phyloP scores from a whole-genome alignment of 1,140 invertebrate genomes.

The Carposina sasakii region DNA sequence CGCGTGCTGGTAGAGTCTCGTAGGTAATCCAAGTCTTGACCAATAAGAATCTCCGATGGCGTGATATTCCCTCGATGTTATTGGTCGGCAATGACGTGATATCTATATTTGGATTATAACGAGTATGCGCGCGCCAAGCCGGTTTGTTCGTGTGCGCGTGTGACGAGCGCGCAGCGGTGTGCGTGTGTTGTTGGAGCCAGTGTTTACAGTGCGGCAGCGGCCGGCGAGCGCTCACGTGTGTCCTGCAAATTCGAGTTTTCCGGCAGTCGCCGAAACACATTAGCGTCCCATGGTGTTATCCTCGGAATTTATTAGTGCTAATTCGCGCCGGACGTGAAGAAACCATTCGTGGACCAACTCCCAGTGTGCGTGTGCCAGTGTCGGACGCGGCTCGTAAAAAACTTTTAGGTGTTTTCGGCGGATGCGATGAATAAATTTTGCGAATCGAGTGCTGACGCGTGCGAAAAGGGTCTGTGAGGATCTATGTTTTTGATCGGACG shows the following conservation, averaged over 20 bases:
- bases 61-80: conserved; percentile 34
- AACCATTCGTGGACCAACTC: conserved; percentile 38
- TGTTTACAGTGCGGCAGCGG: conserved; percentile 66
- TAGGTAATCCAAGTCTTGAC: conserved; percentile 56
- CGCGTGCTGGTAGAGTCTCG: too few relatives aligned
- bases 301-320: conserved; percentile 56
- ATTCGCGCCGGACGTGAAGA: conserved; percentile 47
- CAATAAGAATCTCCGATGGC: conserved; percentile 40
- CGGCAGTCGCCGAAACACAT: conserved; percentile 48
- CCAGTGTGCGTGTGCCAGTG: conserved; percentile 23
- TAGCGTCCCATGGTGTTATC: conserved; percentile 58
- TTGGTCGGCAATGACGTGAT: conserved; percentile 56
- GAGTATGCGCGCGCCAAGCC: conserved; percentile 50
- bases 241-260: conserved; percentile 55
- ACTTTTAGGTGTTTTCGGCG: conserved; percentile 63
- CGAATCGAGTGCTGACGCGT: conserved; percentile 67
- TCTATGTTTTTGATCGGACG: conserved; percentile 65
- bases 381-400: conserved; percentile 58
- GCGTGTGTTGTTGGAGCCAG: conserved; percentile 59
- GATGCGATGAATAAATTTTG: conserved; percentile 72
- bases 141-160: conserved; percentile 36
- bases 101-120: conserved; percentile 54
- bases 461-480: conserved; percentile 63
- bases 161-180: conserved; percentile 39
- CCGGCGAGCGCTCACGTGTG: conserved; percentile 61